Evolutionary conservation across 35 echinoderm and acorn worm genomes (phyloP), one percentile per base, ranked within the genome.

Genomic region (Ptychodera flava): DNA sequence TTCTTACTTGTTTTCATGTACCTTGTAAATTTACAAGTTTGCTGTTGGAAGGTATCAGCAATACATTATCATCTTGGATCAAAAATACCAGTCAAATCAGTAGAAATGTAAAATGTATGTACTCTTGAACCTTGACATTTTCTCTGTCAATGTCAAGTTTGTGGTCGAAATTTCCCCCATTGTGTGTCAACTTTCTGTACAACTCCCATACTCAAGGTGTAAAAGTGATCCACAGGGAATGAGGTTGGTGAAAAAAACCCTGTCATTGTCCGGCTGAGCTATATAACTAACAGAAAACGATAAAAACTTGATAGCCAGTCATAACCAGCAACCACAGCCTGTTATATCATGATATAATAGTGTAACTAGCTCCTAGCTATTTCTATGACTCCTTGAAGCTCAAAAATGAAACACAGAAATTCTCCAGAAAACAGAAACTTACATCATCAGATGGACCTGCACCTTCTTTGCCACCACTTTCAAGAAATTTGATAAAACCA

Each of bases 401-500:
- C 45, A 12, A 22, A 12, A 64, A 12, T 64, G 45, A 64, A 64
- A 22, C 6, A 64, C 22, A 12, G 45, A 64, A 64, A 64, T 64
- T 64, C 6, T 12, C 6, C 45, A 80, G 30, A 29, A 29, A 2
- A 80, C 31, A 29, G 30, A 28, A 14, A 87, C 91, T 79, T 84
- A 81, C 83, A 29, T 93, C 94, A 88, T 97, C 91, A 31, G 86
- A 86, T 88, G 86, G 85, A 29, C 93, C 91, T 30, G 91, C 90
- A 78, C 93, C 90, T 33, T 81, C 85, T 79, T 89, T 84, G 2
- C 96, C 96, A 77, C 89, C 96, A 83, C 87, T 90, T 79, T 99
- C 93, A 1, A 99, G 75, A 88, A 99, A 99, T 64, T 89, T 88
- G n/a, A 78, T 80, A 31, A 99, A 76, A 32, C 88, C 96, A 64